Evolutionary conservation across 2,797 vertebrate species (phyloP).

Genomic region (Linurgus olivaceus): DNA sequence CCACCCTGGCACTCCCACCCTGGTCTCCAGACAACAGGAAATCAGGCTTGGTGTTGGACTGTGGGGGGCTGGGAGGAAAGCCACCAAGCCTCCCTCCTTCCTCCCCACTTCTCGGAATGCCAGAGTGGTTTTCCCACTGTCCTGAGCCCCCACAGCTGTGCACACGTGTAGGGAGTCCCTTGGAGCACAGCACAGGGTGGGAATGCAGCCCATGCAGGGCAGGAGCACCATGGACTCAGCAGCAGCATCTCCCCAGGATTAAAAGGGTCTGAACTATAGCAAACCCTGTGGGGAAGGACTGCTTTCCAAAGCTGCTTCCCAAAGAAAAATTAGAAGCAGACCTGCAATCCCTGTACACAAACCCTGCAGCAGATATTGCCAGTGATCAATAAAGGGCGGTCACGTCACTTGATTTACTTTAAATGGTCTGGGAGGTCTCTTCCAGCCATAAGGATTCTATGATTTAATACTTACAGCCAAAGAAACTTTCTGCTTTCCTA

Average conservation of each 20-base stretch:
- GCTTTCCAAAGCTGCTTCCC: background rate
- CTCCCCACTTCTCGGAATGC: background rate
- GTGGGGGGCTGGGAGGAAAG: background rate
- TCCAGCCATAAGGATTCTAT: background rate
- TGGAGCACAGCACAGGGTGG: background rate
- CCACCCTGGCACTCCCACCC: background rate
- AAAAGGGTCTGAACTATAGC: background rate
- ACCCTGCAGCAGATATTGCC: background rate
- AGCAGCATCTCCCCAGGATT: background rate
- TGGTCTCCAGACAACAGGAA: background rate
- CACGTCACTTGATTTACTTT: background rate
- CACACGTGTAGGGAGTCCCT: rapidly evolving
- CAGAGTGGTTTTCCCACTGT: background rate
- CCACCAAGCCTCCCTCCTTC: background rate
- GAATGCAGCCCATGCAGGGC: rapidly evolving
- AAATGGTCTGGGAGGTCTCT: background rate
- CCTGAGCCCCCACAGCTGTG: rapidly evolving
- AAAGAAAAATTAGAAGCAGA: background rate
- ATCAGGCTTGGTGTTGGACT: background rate
- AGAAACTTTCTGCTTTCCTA: background rate
- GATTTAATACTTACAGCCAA: background rate
- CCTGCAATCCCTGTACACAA: rapidly evolving
- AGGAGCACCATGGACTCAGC: background rate
- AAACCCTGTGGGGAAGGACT: background rate
- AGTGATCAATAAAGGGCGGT: background rate